Percentiles rank a stretch among this genome's conserved stretches.
Conservation (phyloP, 1,140 invertebrate species). For the Bicyclus anynana region DNA sequence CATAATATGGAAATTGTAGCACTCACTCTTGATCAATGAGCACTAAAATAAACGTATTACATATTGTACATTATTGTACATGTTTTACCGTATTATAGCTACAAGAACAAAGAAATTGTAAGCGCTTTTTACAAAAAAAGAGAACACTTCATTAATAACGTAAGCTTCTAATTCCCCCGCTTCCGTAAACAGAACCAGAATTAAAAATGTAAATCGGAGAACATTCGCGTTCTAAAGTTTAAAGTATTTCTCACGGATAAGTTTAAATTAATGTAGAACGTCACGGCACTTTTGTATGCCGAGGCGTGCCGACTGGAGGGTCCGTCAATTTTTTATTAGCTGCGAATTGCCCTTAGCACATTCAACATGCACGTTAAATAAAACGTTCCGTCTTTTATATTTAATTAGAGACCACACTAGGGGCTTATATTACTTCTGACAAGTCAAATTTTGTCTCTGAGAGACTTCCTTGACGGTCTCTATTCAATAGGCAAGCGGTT, state of each 20-base stretch:
- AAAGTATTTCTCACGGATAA: slow-evolving; percentile 58
- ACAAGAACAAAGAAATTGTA: neutral
- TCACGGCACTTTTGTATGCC: slow-evolving; percentile 43
- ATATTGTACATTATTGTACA: neutral
- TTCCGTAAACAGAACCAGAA: slow-evolving; percentile 44
- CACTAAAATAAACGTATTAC: too few relatives aligned
- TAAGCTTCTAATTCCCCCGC: slow-evolving; percentile 39
- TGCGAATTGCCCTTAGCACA: slow-evolving; percentile 43
- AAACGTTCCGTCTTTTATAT: slow-evolving; percentile 28
- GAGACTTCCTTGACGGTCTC: slow-evolving; percentile 27
- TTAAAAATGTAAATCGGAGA: slow-evolving; percentile 62
- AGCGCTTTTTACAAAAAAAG: slow-evolving; percentile 7
- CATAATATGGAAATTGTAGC: too few relatives aligned
- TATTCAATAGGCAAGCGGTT: slow-evolving; percentile 44
- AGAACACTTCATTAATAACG: slow-evolving; percentile 24
- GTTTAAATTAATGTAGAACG: slow-evolving; percentile 62
- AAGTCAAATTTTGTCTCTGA: slow-evolving; percentile 53
- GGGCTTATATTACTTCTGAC: slow-evolving; percentile 49
- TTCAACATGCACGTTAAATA: slow-evolving; percentile 3
- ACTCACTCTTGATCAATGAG: too few relatives aligned
- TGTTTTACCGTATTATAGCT: neutral
- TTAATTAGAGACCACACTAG: slow-evolving; percentile 50
- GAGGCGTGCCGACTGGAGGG: slow-evolving; percentile 24
- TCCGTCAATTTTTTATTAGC: slow-evolving; percentile 61
- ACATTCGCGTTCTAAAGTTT: slow-evolving; percentile 44